Evolutionary conservation across 2,888 invertebrate species (phyloP).

Genomic region (Philopedon plagiatum): DNA sequence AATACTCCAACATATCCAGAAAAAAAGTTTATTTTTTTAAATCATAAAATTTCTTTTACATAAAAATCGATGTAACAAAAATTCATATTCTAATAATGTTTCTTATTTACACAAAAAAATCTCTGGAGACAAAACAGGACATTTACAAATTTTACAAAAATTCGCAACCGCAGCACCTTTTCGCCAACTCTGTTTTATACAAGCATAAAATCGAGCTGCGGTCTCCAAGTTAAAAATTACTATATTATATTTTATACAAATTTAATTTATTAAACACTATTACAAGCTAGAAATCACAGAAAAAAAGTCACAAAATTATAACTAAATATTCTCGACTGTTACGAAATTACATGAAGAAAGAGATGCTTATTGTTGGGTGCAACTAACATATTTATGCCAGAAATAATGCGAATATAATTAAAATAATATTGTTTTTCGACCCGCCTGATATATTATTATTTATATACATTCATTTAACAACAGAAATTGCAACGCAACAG

Average conservation of each 20-base stretch:
- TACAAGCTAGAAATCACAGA: constrained; percentile 48
- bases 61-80: constrained; percentile 65
- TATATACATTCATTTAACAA: constrained; percentile 24
- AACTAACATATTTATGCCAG: constrained; percentile 17
- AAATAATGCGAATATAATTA: background rate
- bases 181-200: background rate
- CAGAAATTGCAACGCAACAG: constrained; percentile 43
- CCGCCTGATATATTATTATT: constrained; percentile 18
- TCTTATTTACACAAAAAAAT: constrained; percentile 40
- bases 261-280: constrained; percentile 20
- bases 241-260: constrained; percentile 26
- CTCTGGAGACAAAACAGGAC: constrained; percentile 27
- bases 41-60: constrained; percentile 57
- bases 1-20: constrained; percentile 28
- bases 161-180: background rate
- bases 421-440: constrained; percentile 33
- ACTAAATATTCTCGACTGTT: constrained; percentile 19
- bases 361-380: background rate
- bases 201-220: background rate
- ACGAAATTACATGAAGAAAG: constrained; percentile 9
- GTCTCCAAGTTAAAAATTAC: background rate
- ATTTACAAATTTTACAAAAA: constrained; percentile 29
- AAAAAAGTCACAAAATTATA: constrained; percentile 47
- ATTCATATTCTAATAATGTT: constrained; percentile 58
- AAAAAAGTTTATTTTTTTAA: constrained; percentile 58